These are phyloP conservation scores for Kryphioiulus occultus DNA, from an alignment of 2,888 invertebrate genomes.

Conservation along the genomic window DNA sequence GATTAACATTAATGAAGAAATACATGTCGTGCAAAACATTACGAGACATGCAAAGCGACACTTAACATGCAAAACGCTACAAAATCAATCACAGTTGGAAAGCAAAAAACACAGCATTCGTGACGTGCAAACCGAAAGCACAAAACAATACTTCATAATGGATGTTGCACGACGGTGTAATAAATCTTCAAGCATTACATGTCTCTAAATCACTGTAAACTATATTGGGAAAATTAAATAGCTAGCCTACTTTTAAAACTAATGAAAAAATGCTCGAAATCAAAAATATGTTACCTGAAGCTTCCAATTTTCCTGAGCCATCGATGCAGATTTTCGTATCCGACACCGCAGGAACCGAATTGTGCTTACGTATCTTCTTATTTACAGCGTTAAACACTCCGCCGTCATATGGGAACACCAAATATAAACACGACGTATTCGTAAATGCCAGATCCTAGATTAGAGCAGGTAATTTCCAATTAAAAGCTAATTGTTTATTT, in stretches of 20 bases:
- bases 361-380: conserved; percentile 85
- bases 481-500: no score
- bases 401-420: conserved; percentile 87
- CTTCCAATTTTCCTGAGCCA: not conserved
- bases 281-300: conserved; percentile 58
- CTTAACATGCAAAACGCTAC: not conserved
- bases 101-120: not conserved
- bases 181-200: conserved; percentile 31
- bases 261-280: conserved; percentile 13
- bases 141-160: not conserved
- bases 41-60: not conserved
- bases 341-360: conserved; percentile 75
- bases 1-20: not conserved
- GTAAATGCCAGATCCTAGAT: conserved; percentile 79
- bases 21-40: not conserved
- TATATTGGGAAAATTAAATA: not conserved
- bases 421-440: conserved; percentile 80
- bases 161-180: not conserved
- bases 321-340: conserved; percentile 80
- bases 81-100: not conserved
- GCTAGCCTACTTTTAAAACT: not conserved
- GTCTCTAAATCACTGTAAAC: conserved; percentile 14
- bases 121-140: not conserved
- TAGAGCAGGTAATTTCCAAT: conserved; percentile 18
- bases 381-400: conserved; percentile 82